Conservation (phyloP, 2,797 vertebrate species). For the Gastrophryne carolinensis region DNA sequence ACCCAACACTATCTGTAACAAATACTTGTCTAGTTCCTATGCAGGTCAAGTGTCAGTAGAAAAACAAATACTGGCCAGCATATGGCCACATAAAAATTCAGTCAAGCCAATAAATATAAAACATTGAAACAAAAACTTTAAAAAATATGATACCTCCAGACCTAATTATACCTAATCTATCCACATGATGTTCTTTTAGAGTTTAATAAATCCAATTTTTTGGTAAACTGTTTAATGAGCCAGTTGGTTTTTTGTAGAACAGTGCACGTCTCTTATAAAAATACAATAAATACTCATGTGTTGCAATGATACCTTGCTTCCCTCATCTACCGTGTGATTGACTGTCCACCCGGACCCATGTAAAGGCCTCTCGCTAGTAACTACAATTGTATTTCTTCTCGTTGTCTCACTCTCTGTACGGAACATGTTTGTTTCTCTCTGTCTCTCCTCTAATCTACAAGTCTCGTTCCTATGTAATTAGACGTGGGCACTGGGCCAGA, state of each 20-base stretch:
- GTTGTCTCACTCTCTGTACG: constrained; percentile 1
- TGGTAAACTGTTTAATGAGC: not conserved
- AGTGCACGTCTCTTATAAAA: not conserved
- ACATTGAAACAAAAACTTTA: no score
- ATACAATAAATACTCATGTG: not conserved
- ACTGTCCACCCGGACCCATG: not conserved
- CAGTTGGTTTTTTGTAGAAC: not conserved
- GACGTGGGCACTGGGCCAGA: constrained; percentile 44
- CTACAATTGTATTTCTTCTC: constrained; percentile 12
- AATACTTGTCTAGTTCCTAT: no score
- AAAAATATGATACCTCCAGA: no score
- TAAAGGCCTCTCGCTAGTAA: not conserved
- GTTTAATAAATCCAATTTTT: no score
- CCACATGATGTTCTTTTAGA: no score
- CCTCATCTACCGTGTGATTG: not conserved
- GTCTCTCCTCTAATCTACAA: constrained; percentile 45
- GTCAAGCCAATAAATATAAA: no score
- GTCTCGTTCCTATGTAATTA: constrained; percentile 47
- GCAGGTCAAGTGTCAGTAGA: no score
- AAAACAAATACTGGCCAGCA: no score
- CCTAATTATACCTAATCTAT: no score
- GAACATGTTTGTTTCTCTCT: constrained; percentile 34
- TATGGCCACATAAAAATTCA: no score
- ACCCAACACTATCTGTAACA: no score
- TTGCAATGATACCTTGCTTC: not conserved